Evolutionary conservation across 1,140 invertebrate genomes (phyloP).

Genomic region (Radopholus similis): DNA sequence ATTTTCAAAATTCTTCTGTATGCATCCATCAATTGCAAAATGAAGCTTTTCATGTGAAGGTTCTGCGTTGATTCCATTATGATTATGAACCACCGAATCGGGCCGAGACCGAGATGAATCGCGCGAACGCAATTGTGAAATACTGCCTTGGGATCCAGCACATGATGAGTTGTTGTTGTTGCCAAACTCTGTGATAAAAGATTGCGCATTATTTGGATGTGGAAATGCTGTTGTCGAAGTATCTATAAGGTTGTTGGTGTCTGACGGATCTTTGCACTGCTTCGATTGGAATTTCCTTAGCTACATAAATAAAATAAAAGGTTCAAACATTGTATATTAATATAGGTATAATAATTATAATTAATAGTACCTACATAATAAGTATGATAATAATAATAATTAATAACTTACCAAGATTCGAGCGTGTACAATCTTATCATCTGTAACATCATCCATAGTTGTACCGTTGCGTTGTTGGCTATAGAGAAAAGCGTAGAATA

Average conservation of each 20-base stretch:
- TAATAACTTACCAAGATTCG: not conserved
- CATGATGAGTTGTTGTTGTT: not conserved
- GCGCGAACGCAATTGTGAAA: not conserved
- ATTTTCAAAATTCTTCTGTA: slow-evolving; percentile 3
- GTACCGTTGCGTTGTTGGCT: too few species aligned
- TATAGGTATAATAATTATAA: not conserved
- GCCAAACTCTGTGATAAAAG: not conserved
- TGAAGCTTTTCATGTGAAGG: not conserved
- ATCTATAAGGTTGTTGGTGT: too few species aligned
- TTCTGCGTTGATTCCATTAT: too few species aligned
- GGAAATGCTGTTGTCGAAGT: not conserved
- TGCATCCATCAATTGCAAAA: not conserved
- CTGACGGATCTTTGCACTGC: not conserved
- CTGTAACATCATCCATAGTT: too few species aligned
- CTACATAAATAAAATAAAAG: not conserved
- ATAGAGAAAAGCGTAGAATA: too few species aligned
- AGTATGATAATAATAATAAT: not conserved
- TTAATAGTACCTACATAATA: not conserved
- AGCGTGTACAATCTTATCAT: not conserved
- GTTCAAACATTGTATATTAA: not conserved
- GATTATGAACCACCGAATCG: not conserved
- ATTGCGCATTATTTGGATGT: not conserved
- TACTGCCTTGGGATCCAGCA: not conserved
- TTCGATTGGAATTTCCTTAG: slow-evolving; percentile 18
- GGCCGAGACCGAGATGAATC: not conserved